Percentiles rank a stretch among this genome's conserved stretches.
phyloP scores from a whole-genome alignment of 2,797 vertebrate genomes.

The Enteromius afrohamiltoni region DNA sequence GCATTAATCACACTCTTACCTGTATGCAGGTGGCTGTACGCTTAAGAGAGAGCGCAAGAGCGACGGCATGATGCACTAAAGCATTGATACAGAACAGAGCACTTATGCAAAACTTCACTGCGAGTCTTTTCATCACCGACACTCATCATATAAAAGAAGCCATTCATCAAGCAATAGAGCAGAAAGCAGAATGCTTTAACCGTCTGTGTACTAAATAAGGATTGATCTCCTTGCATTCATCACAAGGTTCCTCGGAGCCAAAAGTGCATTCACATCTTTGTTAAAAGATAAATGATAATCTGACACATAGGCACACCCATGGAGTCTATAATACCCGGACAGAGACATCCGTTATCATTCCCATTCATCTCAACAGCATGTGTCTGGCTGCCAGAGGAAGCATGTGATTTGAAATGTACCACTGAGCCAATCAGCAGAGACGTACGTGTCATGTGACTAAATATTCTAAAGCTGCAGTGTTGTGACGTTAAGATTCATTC shows the following conservation, averaged over 20 bases:
- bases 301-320: constrained; percentile 27
- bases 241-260: constrained; percentile 17
- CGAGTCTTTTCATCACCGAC: constrained; percentile 37
- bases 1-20: constrained; percentile 42
- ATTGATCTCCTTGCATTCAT: constrained; percentile 55
- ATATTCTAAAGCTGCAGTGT: not conserved
- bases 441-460: not conserved
- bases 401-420: not conserved
- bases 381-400: not conserved
- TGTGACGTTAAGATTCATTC: not conserved
- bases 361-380: constrained; percentile 17
- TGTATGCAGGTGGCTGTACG: not conserved
- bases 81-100: constrained; percentile 25
- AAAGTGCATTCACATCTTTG: constrained; percentile 42
- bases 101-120: constrained; percentile 44
- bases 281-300: constrained; percentile 44
- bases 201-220: constrained; percentile 49
- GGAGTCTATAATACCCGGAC: constrained; percentile 4
- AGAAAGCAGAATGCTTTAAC: constrained; percentile 37
- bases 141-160: constrained; percentile 29
- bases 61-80: not conserved
- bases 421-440: not conserved
- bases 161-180: constrained; percentile 39
- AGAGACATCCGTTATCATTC: constrained; percentile 9
- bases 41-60: not conserved